These are phyloP conservation scores for Anolis sagrei DNA, from an alignment of 2,113 vertebrate genomes.

Conservation along the genomic window DNA sequence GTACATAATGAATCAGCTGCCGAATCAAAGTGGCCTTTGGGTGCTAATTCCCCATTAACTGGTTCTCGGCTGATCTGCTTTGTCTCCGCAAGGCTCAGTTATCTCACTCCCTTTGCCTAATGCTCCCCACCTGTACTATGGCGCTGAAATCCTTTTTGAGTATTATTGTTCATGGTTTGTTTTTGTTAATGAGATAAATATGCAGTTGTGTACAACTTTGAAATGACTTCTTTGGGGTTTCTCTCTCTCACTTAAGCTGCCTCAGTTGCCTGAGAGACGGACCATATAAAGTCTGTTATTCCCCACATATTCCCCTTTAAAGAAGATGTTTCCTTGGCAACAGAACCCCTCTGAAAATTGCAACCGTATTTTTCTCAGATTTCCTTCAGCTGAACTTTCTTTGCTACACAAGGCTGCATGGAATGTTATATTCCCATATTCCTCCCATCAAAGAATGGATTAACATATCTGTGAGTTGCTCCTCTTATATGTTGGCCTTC, in stretches of 20 bases:
- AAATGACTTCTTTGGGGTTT: background rate
- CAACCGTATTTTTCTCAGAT: fast-evolving
- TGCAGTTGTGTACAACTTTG: background rate
- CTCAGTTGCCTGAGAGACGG: background rate
- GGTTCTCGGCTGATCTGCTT: background rate
- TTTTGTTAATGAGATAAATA: conserved; percentile 32
- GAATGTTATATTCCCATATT: fast-evolving
- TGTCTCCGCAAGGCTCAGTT: background rate
- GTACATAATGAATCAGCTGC: background rate
- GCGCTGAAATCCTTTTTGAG: background rate
- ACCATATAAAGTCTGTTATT: background rate
- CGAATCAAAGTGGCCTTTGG: background rate
- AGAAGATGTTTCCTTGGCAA: conserved; percentile 43
- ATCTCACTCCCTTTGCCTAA: background rate
- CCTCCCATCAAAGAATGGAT: background rate
- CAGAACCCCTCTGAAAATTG: background rate
- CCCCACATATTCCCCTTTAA: conserved; percentile 30
- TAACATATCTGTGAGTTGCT: background rate
- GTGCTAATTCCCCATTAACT: background rate
- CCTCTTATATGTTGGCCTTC: background rate
- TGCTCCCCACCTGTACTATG: background rate
- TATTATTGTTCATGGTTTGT: conserved; percentile 22
- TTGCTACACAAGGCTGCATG: fast-evolving
- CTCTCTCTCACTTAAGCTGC: background rate
- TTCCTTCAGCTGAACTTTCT: conserved; percentile 2